Evolutionary conservation across 2,888 invertebrate genomes (phyloP).

Genomic region (Lampropteryx suffumata): DNA sequence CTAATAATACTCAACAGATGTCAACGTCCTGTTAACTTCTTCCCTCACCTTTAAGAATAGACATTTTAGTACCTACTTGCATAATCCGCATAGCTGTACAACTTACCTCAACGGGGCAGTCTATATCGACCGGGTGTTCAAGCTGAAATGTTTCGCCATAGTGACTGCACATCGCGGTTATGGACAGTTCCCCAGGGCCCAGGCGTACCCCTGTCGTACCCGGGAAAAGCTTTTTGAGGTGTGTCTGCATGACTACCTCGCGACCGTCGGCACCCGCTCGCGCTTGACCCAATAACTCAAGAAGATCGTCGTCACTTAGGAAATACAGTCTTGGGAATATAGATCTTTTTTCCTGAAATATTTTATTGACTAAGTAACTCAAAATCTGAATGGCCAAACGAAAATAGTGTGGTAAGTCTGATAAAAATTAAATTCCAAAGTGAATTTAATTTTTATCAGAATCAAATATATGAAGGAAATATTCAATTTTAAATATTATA

Average conservation of each 20-base stretch:
- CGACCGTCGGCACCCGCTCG: constrained; percentile 85
- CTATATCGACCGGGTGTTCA: constrained; percentile 86
- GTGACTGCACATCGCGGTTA: constrained; percentile 88
- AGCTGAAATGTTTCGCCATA: constrained; percentile 89
- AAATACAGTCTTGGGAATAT: constrained; percentile 98
- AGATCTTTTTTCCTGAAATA: constrained; percentile 92
- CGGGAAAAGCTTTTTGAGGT: constrained; percentile 97
- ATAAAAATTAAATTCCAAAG: too few relatives aligned
- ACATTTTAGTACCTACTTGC: background rate
- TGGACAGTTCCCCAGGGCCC: constrained; percentile 73
- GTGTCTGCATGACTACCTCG: constrained; percentile 94
- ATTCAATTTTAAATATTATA: too few relatives aligned
- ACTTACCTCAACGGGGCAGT: constrained; percentile 89
- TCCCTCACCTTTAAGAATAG: constrained; percentile 17
- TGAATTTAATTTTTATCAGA: too few relatives aligned
- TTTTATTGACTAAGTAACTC: too few relatives aligned
- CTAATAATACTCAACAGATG: constrained; percentile 15
- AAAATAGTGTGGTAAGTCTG: too few relatives aligned
- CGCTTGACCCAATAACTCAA: constrained; percentile 97
- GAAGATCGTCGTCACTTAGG: constrained; percentile 97
- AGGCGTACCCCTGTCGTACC: constrained; percentile 92
- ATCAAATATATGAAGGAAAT: too few relatives aligned
- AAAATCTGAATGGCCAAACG: too few relatives aligned
- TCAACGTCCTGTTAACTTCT: constrained; percentile 10
- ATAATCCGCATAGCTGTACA: background rate